Evolutionary conservation across 2,888 invertebrate genomes (phyloP).

Genomic region (Atethmia centrago): DNA sequence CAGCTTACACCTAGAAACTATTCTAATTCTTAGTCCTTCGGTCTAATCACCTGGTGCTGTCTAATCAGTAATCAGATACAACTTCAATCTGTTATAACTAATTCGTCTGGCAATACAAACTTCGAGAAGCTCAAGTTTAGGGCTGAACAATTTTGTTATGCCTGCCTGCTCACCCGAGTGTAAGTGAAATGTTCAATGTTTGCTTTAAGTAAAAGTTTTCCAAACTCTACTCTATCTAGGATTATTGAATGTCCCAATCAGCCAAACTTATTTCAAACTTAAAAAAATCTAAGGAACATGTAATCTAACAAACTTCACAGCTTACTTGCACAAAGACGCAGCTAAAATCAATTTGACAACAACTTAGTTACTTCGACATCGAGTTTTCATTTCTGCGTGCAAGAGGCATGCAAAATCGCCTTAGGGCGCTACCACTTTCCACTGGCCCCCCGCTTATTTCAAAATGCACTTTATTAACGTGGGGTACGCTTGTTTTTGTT

Average conservation of each 20-base stretch:
- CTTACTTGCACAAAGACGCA: constrained; percentile 60
- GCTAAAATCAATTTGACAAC: constrained; percentile 71
- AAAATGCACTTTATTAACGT: constrained; percentile 22
- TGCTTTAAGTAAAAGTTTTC: neutral
- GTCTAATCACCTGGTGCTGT: neutral
- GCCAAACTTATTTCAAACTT: neutral
- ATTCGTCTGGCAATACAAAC: neutral
- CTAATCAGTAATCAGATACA: neutral
- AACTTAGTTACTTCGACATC: constrained; percentile 73
- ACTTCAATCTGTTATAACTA: neutral
- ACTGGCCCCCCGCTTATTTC: constrained; percentile 30
- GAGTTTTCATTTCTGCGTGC: constrained; percentile 81
- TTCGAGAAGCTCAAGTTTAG: neutral
- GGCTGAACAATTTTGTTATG: neutral
- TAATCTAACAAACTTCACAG: constrained; percentile 54
- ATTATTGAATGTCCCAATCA: neutral
- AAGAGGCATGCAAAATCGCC: constrained; percentile 79
- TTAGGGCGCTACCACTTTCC: constrained; percentile 67
- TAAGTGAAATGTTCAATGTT: neutral
- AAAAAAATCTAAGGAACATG: constrained; percentile 1
- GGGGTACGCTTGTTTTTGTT: neutral
- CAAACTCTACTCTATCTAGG: neutral
- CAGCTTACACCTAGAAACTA: neutral
- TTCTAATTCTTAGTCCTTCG: neutral
- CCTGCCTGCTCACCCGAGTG: neutral